phyloP scores from a whole-genome alignment of 2,888 invertebrate species.

The Drosophila neutralis region DNA sequence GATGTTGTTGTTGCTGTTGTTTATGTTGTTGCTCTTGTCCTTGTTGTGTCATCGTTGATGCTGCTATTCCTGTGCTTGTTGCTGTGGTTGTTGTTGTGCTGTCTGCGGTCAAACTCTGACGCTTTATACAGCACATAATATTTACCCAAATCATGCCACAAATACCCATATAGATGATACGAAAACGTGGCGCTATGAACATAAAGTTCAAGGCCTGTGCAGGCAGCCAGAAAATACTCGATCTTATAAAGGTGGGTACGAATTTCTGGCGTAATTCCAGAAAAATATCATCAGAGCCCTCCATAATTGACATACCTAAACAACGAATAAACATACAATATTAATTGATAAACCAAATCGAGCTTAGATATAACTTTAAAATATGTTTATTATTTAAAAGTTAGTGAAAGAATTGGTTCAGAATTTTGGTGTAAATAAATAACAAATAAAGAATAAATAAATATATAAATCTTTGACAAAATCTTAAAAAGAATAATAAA shows the following conservation, averaged over 20 bases:
- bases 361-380: not conserved
- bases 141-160: conserved; percentile 94
- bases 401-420: not conserved
- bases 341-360: not conserved
- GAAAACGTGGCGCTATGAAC: conserved; percentile 89
- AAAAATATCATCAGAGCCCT: conserved; percentile 89
- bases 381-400: not conserved
- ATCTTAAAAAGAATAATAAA: not conserved
- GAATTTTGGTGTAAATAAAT: not conserved
- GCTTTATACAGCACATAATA: conserved; percentile 92
- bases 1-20: conserved; percentile 20
- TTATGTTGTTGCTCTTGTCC: conserved; percentile 1
- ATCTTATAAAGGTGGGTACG: conserved; percentile 89
- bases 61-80: conserved; percentile 1
- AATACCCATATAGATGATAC: conserved; percentile 92
- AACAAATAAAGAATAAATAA: not conserved
- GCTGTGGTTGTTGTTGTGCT: not conserved
- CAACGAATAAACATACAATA: not conserved
- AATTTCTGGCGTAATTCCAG: conserved; percentile 90
- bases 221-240: conserved; percentile 94
- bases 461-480: not conserved
- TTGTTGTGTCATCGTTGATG: conserved; percentile 1
- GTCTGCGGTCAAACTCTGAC: conserved; percentile 83
- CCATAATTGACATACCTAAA: conserved; percentile 91
- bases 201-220: conserved; percentile 92